Evolutionary conservation across 92 coral and sea anemone species (phyloP), one percentile per base, ranked within the genome.

Genomic region (Paramuricea clavata): DNA sequence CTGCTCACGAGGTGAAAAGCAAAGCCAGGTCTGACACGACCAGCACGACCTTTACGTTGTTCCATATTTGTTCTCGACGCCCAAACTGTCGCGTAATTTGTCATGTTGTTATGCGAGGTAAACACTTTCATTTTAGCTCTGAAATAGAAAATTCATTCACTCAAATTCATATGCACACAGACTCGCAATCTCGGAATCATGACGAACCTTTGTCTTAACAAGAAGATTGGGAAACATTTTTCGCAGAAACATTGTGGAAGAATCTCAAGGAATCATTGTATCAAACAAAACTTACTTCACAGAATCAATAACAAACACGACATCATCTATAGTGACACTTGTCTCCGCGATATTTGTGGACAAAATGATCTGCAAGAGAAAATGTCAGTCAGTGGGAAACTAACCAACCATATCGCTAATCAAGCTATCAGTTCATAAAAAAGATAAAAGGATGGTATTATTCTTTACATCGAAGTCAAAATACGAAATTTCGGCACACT

Each of bases 1-100:
- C 99, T 90, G 77, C 99, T 97, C 86, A 97, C 95, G 32, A 97
- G 81, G 68, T 97, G 98, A 87, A 97, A 97, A 28, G 99, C 98
- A 81, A 97, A 97, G 8, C 99, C 99, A 21, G 99, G 98, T 50
- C 97, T 84, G 3, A 97, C 99, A 10, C 99, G 97, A 49, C 99
- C 99, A 0, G 99, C 99, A 0, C 99, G 98, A 16, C 99, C 99
- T 25, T 95, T 95, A 34, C 99, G 83, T 74, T 97, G 99, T 69
- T 97, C 99, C 98, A 97, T 97, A 93, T 97, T 97, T 12, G 99
- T 97, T 22, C 91, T 92, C 9, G 99, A 94, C 0, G 99, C 99
- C 99, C 99, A 97, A 43, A 97, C 98, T 12, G 99, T 97, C 44
- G 99, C 99, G 32, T 97, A 97, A 88, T 97, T 97, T 39, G 99